Conservation (phyloP, 2,113 vertebrate species). For the Cygnus atratus region DNA sequence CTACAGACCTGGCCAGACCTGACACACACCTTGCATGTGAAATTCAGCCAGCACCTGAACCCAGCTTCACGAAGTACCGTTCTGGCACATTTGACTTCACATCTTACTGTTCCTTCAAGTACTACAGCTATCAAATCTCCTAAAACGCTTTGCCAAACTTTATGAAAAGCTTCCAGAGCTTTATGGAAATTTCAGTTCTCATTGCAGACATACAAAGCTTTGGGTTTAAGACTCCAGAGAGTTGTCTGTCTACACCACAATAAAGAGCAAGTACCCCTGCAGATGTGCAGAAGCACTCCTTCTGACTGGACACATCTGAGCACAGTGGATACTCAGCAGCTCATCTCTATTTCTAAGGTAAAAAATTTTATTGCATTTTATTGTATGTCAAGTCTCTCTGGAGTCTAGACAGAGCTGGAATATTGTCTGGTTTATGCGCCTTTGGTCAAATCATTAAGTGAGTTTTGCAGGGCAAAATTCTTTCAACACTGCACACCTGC, state of each 20-base stretch:
- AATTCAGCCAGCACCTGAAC: neutral
- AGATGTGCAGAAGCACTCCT: neutral
- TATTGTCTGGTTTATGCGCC: neutral
- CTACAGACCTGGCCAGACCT: neutral
- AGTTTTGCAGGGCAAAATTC: neutral
- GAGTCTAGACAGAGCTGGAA: neutral
- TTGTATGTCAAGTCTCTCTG: neutral
- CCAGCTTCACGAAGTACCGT: neutral
- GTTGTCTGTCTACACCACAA: neutral
- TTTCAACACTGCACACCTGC: neutral
- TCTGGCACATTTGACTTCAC: neutral
- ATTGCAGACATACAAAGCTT: neutral
- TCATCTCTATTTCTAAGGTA: neutral
- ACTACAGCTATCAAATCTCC: neutral
- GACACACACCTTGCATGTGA: rapidly evolving
- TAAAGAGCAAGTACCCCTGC: neutral
- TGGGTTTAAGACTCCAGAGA: neutral
- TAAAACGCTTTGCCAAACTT: neutral
- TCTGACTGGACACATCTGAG: neutral
- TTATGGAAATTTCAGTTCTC: neutral
- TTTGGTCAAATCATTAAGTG: neutral
- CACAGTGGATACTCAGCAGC: neutral
- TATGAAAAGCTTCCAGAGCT: neutral
- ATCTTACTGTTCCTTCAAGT: neutral
- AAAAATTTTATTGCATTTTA: neutral